phyloP scores from a whole-genome alignment of 1,140 invertebrate species.

The Heliconius himera region DNA sequence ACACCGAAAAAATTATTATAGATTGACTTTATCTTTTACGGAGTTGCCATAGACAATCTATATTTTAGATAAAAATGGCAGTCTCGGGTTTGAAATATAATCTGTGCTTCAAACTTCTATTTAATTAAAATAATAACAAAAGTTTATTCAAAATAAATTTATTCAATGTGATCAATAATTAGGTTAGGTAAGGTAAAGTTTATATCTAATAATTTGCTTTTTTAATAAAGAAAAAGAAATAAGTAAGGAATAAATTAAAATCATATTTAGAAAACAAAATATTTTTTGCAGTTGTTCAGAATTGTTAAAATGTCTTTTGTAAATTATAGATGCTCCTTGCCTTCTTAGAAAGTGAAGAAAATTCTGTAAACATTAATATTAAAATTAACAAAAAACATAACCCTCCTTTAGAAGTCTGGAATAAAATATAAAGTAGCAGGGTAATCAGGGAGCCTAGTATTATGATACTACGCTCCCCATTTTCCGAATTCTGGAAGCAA shows the following conservation, averaged over 20 bases:
- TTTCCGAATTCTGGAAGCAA: too few relatives aligned
- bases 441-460: too few relatives aligned
- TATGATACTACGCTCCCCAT: too few relatives aligned
- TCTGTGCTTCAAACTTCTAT: background rate
- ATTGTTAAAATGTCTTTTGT: background rate
- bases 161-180: too few relatives aligned
- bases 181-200: too few relatives aligned
- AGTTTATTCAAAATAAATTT: too few relatives aligned
- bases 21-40: background rate
- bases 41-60: background rate
- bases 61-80: background rate
- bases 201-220: background rate
- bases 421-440: too few relatives aligned
- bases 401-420: too few relatives aligned
- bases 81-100: background rate
- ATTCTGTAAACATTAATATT: too few relatives aligned
- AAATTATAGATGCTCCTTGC: background rate
- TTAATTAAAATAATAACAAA: too few relatives aligned
- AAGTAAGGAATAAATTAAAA: background rate
- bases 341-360: background rate
- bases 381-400: too few relatives aligned
- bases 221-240: background rate
- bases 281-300: background rate
- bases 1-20: constrained; percentile 27
- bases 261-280: background rate